Conservation (phyloP, 2,797 vertebrate species). For the Phalanger gymnotis region DNA sequence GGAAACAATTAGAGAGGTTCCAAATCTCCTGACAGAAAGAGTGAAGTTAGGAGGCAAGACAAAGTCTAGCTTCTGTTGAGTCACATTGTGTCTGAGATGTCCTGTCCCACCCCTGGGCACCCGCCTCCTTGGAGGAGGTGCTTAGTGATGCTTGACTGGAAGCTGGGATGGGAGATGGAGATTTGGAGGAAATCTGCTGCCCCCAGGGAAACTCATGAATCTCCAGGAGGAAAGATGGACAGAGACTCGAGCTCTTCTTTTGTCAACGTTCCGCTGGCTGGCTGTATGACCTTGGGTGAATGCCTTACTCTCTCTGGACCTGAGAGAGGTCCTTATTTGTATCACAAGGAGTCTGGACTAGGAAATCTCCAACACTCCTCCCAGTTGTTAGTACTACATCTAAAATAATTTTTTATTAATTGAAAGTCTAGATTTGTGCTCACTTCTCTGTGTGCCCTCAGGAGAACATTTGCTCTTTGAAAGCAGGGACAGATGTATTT, state of each 20-base stretch:
- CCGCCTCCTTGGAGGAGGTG: neutral
- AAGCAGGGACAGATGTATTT: neutral
- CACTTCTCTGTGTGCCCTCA: neutral
- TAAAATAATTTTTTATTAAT: neutral
- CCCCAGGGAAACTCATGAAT: neutral
- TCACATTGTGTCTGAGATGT: neutral
- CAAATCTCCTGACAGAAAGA: neutral
- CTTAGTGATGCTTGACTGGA: neutral
- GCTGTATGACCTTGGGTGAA: neutral
- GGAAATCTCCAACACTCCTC: neutral
- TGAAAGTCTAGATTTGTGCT: neutral
- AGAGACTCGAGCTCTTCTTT: neutral
- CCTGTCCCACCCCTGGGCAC: neutral
- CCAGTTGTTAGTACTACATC: neutral
- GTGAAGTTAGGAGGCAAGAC: neutral
- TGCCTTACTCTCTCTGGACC: neutral
- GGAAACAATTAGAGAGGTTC: neutral
- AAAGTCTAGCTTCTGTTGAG: neutral
- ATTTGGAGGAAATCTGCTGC: neutral
- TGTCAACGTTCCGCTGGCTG: neutral
- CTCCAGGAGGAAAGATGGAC: neutral
- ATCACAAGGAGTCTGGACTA: neutral
- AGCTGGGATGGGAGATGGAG: no score
- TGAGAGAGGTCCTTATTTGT: neutral
- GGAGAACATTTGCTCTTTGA: neutral